phyloP scores from a whole-genome alignment of 1,140 invertebrate genomes.

The Hetaerina americana region DNA sequence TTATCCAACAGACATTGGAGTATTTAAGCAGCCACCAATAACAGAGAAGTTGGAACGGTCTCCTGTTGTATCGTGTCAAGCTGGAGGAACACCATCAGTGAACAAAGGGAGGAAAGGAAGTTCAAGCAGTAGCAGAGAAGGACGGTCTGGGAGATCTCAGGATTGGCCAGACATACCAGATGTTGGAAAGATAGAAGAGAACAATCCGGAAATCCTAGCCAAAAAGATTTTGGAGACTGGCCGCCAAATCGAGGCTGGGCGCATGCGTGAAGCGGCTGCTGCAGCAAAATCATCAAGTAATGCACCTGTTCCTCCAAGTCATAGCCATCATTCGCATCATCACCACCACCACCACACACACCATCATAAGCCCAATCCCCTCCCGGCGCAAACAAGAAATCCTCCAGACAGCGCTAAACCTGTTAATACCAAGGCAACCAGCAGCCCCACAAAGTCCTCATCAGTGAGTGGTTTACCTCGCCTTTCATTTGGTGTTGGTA shows the following conservation, averaged over 20 bases:
- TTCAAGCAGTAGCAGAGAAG: constrained; percentile 48
- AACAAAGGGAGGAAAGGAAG: constrained; percentile 42
- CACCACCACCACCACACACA: constrained; percentile 7
- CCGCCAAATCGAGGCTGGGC: constrained; percentile 69
- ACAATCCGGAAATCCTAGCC: constrained; percentile 76
- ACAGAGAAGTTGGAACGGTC: background rate
- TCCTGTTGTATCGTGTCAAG: background rate
- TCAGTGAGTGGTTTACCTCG: background rate
- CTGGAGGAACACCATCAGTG: constrained; percentile 7
- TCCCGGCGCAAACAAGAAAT: background rate
- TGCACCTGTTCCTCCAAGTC: constrained; percentile 27
- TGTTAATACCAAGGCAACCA: constrained; percentile 15
- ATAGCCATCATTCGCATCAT: constrained; percentile 3
- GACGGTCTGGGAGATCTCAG: constrained; percentile 38
- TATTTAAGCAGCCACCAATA: background rate
- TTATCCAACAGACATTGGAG: background rate
- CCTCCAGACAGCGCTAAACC: background rate
- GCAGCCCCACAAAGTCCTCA: constrained; percentile 7
- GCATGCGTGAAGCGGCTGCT: constrained; percentile 31
- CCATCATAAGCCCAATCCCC: background rate
- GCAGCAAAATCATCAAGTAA: constrained; percentile 20
- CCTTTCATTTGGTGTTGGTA: background rate
- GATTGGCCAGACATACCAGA: constrained; percentile 85
- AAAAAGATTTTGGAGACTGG: constrained; percentile 82
- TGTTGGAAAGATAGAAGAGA: constrained; percentile 78